Evolutionary conservation across 2,888 invertebrate species (phyloP).

Genomic region (Tetramorium bicarinatum): DNA sequence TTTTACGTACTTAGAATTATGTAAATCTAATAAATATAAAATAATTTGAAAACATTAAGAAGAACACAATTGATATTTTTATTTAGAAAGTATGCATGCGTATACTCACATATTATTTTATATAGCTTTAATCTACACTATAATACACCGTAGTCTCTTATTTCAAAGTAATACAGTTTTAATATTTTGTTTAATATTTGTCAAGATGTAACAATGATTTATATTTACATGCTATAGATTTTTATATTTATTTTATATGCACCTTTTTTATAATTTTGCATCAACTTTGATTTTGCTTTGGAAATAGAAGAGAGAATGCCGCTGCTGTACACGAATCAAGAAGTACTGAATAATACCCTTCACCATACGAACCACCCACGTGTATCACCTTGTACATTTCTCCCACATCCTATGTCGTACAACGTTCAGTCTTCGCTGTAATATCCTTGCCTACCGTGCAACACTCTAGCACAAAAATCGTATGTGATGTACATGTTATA

Average conservation of each 20-base stretch:
- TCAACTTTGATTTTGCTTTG: slow-evolving; percentile 75
- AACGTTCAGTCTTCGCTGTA: slow-evolving; percentile 73
- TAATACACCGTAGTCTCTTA: not conserved
- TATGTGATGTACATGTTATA: slow-evolving; percentile 70
- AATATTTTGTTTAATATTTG: not conserved
- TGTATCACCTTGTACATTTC: slow-evolving; percentile 78
- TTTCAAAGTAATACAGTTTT: slow-evolving; percentile 32
- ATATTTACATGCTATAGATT: slow-evolving; percentile 61
- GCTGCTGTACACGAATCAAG: slow-evolving; percentile 85
- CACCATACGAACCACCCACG: slow-evolving; percentile 84
- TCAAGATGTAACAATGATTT: slow-evolving; percentile 7
- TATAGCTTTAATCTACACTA: not conserved
- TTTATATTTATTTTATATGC: slow-evolving; percentile 73
- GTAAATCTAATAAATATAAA: not conserved
- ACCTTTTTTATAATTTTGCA: slow-evolving; percentile 78
- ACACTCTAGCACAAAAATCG: slow-evolving; percentile 69
- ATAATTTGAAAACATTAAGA: not conserved
- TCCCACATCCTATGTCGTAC: slow-evolving; percentile 73
- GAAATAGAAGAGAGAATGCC: slow-evolving; percentile 85
- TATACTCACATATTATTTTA: not conserved
- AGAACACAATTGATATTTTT: not conserved
- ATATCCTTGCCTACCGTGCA: slow-evolving; percentile 69
- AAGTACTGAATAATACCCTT: slow-evolving; percentile 85
- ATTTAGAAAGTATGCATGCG: not conserved
- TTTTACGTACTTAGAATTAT: not conserved